Base-by-base conservation (phyloP, 2,888 invertebrate species). In the Dolichopus griseipennis region DNA sequence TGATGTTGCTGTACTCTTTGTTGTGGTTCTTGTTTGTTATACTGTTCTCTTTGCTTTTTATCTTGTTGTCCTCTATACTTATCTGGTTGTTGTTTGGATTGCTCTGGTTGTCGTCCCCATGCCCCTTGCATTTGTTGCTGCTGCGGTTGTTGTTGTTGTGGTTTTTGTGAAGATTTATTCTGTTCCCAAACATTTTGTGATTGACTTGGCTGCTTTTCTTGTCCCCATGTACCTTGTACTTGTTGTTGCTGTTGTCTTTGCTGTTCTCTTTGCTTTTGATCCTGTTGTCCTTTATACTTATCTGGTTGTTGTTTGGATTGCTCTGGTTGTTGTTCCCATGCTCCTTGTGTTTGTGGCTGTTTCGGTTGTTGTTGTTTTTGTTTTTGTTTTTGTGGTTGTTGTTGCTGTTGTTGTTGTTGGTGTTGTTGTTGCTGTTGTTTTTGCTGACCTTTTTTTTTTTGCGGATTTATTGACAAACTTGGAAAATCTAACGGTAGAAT, bases 341-440 rank as follows among this genome's bases (percentile, higher is more conserved):
- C 20, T 5, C 10, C 21, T 12, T 64, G 64, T 15, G 27, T 7
- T 10, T 18, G 12, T 10, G 22, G 61, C 12, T 33, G 52, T 64
- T 61, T 33, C 52, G 69, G 68, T 62, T 69, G 69, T 43, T 69
- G 68, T 33, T 64, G 61, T 63, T 22, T 43, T 33, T 34, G 3
- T n/a, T 67, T 33, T 61, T 33, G 21, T 1, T 15, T n/a, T 27
- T 27, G 15, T 52, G 2, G 8, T 18, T 66, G 6, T 61, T 66
- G 62, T 62, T 22, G 34, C 20, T 66, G 66, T 33, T 66, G 63
- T 34, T 67, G 65, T 7, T 68, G 65, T 43, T 67, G 66, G 41
- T 69, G 70, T n/a, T 65, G 68, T 20, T 71, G 70, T 41, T 68
- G 65, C 61, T 66, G 61, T 34, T 67, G 65, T 9, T 68, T 64